Base-by-base conservation (phyloP, 2,113 vertebrate genomes). In the Cariama cristata region DNA sequence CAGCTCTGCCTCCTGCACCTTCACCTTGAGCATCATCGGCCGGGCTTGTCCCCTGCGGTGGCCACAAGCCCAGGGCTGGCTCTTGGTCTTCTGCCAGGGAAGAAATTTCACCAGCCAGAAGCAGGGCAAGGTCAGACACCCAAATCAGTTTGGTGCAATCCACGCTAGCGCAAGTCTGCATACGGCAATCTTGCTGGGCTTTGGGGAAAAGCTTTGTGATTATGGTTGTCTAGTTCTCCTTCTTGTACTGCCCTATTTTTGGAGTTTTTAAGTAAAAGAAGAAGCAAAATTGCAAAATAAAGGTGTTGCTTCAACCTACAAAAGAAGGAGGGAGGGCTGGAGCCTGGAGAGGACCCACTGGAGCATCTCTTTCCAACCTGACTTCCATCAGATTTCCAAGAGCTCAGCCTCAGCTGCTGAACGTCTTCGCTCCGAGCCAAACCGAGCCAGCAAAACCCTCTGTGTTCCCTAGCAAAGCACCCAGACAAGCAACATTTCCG, bases 11-110 rank as follows among this genome's bases (percentile, higher is more conserved):
- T 66, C 35, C 50, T 12, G 21, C 19, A 26, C 22, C 76, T 69
- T 53, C 55, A 4, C 49, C 9, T 0, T 1, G 44, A 86, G 60
- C 75, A 55, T 7, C 66, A 19, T 23, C 1, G 1, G 28, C 24
- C 2, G 1, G 64, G 30, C 23, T 55, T 5, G 27, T 18, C 26
- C 14, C n/a, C 38, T 9, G 4, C 0, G 2, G 42, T 21, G 26
- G 30, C 63, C 59, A 40, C 64, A 18, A 80, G 80, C 59, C 44
- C 64, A 68, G 10, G 10, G 42, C 14, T 38, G 79, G 74, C 64
- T 55, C 47, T 64, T 16, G 24, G 28, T 55, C 74, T 58, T 45
- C 40, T 55, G 28, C 45, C 68, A 58, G 26, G 17, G 26, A 52
- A 52, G 53, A 33, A 14, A 44, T 52, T 17, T 47, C 74, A 35